Evolutionary conservation across 1,140 invertebrate genomes (phyloP).

Genomic region (Orius laevigatus): DNA sequence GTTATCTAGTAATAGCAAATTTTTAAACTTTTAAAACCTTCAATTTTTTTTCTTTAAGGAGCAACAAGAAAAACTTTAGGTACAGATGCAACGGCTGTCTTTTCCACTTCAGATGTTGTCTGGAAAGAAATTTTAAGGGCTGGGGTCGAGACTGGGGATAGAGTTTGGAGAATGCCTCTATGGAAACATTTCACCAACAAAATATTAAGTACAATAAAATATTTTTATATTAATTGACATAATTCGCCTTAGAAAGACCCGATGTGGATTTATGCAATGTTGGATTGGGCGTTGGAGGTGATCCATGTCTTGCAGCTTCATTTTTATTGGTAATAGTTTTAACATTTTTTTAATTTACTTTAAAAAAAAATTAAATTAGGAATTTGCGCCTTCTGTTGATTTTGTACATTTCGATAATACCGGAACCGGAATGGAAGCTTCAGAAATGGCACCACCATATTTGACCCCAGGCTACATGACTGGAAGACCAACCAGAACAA

Average conservation of each 20-base stretch:
- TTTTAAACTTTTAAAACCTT: too few species aligned
- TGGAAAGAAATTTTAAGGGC: slow-evolving; percentile 27
- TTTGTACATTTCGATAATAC: slow-evolving; percentile 85
- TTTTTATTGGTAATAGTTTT: slow-evolving; percentile 27
- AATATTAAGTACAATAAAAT: slow-evolving; percentile 22
- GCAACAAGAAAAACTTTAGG: slow-evolving; percentile 31
- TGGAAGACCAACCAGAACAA: slow-evolving; percentile 61
- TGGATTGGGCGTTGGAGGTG: slow-evolving; percentile 26
- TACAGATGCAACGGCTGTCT: slow-evolving; percentile 31
- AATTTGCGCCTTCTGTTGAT: slow-evolving; percentile 56
- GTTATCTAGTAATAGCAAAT: background rate
- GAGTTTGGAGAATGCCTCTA: slow-evolving; percentile 40
- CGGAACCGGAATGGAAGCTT: slow-evolving; percentile 34
- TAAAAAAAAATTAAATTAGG: too few species aligned
- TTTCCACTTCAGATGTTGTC: slow-evolving; percentile 27
- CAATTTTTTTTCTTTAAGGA: slow-evolving; percentile 1
- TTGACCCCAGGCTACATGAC: slow-evolving; percentile 48
- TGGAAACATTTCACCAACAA: slow-evolving; percentile 33
- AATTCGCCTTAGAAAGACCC: slow-evolving; percentile 23
- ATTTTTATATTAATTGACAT: background rate
- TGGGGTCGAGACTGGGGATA: slow-evolving; percentile 33
- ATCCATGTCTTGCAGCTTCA: slow-evolving; percentile 37
- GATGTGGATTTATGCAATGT: slow-evolving; percentile 38
- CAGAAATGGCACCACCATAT: slow-evolving; percentile 49
- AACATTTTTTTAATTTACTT: slow-evolving; percentile 1